Conservation (phyloP, 2,888 invertebrate species). For the Leptinotarsa juncta region DNA sequence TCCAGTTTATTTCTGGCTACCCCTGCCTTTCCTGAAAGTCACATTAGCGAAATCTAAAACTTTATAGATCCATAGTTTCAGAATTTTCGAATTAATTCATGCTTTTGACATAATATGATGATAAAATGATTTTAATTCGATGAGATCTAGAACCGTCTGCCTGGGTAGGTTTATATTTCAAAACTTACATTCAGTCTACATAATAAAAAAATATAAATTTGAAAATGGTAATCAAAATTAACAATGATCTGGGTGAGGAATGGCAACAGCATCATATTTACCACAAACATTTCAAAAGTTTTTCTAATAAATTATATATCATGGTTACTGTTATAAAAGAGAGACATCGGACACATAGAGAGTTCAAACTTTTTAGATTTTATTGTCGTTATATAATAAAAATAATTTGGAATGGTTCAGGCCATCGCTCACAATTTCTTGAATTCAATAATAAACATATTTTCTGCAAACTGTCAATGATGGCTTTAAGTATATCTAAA, state of each 20-base stretch:
- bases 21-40: too few relatives aligned
- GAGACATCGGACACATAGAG: conserved; percentile 25
- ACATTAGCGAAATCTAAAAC: too few relatives aligned
- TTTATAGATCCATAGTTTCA: too few relatives aligned
- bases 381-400: background rate
- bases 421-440: conserved; percentile 62
- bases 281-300: conserved; percentile 66
- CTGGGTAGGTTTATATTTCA: too few relatives aligned
- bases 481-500: background rate
- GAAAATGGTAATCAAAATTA: conserved; percentile 48
- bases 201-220: conserved; percentile 46
- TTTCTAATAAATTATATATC: conserved; percentile 42
- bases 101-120: too few relatives aligned
- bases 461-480: too few relatives aligned
- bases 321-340: conserved; percentile 50
- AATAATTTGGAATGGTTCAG: conserved; percentile 71
- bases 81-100: too few relatives aligned
- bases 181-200: background rate
- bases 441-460: background rate
- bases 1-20: background rate
- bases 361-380: background rate
- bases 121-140: too few relatives aligned
- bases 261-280: conserved; percentile 73
- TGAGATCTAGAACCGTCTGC: too few relatives aligned
- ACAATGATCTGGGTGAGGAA: conserved; percentile 70